phyloP scores from a whole-genome alignment of 92 coral and sea anemone species.

The Pocillopora meandrina region DNA sequence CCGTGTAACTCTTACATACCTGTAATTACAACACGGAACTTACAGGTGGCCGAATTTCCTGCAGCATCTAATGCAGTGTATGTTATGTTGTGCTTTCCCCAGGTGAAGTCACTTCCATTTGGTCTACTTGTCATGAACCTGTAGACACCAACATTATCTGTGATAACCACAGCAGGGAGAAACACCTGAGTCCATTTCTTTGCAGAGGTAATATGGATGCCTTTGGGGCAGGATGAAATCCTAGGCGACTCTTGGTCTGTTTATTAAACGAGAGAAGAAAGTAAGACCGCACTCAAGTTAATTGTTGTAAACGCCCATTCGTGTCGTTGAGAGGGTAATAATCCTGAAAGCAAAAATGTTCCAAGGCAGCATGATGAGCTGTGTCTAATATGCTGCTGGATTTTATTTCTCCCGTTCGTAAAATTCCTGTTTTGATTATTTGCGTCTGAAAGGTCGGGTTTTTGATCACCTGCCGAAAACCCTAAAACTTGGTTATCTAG shows the following conservation, averaged over 20 bases:
- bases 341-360: too few relatives aligned
- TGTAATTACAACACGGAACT: slow-evolving; percentile 1
- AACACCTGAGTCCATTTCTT: background rate
- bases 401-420: too few relatives aligned
- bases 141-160: slow-evolving; percentile 60
- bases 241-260: slow-evolving; percentile 60
- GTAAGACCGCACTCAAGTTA: background rate
- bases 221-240: slow-evolving; percentile 44
- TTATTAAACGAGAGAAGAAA: background rate
- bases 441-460: too few relatives aligned
- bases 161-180: slow-evolving; percentile 51
- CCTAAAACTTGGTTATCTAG: too few relatives aligned
- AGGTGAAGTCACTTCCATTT: slow-evolving; percentile 53
- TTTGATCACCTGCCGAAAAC: too few relatives aligned
- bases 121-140: slow-evolving; percentile 28
- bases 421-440: too few relatives aligned
- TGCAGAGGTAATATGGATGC: slow-evolving; percentile 2
- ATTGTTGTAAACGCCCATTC: too few relatives aligned
- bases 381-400: too few relatives aligned
- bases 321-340: too few relatives aligned
- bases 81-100: slow-evolving; percentile 53
- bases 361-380: too few relatives aligned
- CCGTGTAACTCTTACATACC: slow-evolving; percentile 22
- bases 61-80: slow-evolving; percentile 65
- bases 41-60: slow-evolving; percentile 50